phyloP scores from a whole-genome alignment of 2,797 vertebrate genomes.

The Alauda arvensis region DNA sequence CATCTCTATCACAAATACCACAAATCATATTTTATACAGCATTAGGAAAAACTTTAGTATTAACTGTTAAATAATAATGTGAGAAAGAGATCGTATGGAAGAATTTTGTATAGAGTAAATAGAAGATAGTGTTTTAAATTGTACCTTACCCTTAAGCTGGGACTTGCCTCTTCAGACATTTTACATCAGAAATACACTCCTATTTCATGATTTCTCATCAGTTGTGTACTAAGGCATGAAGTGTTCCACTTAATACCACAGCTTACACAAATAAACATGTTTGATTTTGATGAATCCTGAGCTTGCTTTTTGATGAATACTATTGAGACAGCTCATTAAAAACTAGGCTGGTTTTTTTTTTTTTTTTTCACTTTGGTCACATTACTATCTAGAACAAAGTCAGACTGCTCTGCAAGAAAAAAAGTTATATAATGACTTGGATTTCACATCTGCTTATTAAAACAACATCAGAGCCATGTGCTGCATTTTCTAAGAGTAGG shows the following conservation, averaged over 20 bases:
- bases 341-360: neutral
- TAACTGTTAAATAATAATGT: neutral
- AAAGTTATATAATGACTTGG: constrained; percentile 26
- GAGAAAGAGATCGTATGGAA: neutral
- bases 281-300: constrained; percentile 43
- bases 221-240: constrained; percentile 15
- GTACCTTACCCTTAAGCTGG: neutral
- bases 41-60: neutral
- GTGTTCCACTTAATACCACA: constrained; percentile 28
- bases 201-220: neutral
- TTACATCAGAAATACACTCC: neutral
- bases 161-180: neutral
- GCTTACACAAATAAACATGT: constrained; percentile 37
- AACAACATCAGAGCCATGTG: neutral
- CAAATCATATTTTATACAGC: neutral
- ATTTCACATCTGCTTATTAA: constrained; percentile 46
- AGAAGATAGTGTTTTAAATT: neutral
- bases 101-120: neutral
- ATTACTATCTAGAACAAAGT: constrained; percentile 51
- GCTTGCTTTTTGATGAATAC: constrained; percentile 49
- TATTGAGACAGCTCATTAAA: constrained; percentile 59
- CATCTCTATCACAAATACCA: neutral
- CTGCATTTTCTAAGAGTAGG: neutral
- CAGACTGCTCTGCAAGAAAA: neutral
- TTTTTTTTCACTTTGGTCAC: constrained; percentile 18